Base-by-base conservation (phyloP, 2,888 invertebrate genomes). In the Hedya salicella region DNA sequence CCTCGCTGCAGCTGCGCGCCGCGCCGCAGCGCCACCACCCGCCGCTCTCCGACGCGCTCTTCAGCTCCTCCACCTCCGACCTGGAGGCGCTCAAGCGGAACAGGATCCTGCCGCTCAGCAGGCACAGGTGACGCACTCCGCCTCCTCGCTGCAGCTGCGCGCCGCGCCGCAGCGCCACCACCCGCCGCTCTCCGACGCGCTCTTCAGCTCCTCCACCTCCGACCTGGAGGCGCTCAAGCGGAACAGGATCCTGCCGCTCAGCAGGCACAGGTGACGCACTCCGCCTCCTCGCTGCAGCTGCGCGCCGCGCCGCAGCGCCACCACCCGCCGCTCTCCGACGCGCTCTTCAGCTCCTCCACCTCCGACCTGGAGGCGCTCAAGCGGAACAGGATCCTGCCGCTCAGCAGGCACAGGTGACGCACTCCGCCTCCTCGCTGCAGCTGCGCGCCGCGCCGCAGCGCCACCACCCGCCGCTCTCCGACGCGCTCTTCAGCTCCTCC, bases 151-250 rank as follows among this genome's bases (percentile, higher is more conserved):
- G 3, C 42, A 4, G 11, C 16, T 52, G 48, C 62, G 13, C 25
- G 44, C 46, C 21, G 57, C 36, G 19, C 46, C 67, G 14, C 40
- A 44, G n/a, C 53, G 48, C 25, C 52, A 30, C 21, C 13, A n/a
- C 4, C 14, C 30, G 32, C 59, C 62, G 44, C 57, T 46, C 14
- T 36, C 21, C 16, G 82, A 80, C 77, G 80, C 81, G 39, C 78
- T 83, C 54, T 78, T 76, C 70, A 77, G 78, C 42, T 75, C 86
- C 65, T 89, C 89, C 73, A 88, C 89, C 0, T 85, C 89, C 0
- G 89, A 89, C 69, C 75, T 91, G 25, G 86, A 87, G 78, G 80
- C 81, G n/a, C n/a, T n/a, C n/a, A n/a, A n/a, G n/a, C n/a, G n/a
- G n/a, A n/a, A n/a, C n/a, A n/a, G n/a, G n/a, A n/a, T n/a, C n/a